Base-by-base conservation (phyloP, 2,113 vertebrate genomes). In the Sus scrofa region DNA sequence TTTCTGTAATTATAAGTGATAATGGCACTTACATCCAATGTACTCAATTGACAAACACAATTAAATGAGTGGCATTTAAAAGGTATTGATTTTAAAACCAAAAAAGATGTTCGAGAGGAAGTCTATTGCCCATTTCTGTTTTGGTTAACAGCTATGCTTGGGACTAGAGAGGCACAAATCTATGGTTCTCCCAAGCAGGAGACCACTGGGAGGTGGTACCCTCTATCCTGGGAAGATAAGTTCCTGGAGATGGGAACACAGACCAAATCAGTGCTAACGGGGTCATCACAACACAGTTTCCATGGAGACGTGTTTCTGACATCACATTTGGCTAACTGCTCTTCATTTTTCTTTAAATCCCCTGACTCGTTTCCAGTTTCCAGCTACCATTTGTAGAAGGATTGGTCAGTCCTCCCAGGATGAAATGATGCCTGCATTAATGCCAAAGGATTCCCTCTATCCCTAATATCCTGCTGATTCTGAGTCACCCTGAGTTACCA, bases 1-100 rank as follows among this genome's bases (percentile, higher is more conserved):
- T 98, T 97, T 79, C 63, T 78, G 97, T 95, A 97, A 98, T 96
- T 98, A 98, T 97, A 98, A 96, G 92, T 91, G 96, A 97, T 96
- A 98, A 98, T 16, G 34, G 11, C 60, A 96, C 8, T 97, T 95
- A 97, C 98, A 97, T 95, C 77, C 74, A 96, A 39, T 70, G 71
- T 82, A 94, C 68, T 78, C 67, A 97, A 95, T 6, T 97, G 96
- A 98, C 96, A 83, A 97, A 97, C 79, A 73, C 91, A 97, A 98
- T 98, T 97, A 97, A 97, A 50, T 91, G 94, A 96, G 73, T 65
- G 27, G 20, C 82, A 44, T 91, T 95, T 3, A 93, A 63, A 74
- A 96, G 96, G 87, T 67, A 94, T 10, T 95, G 94, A 97, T 94
- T 96, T 97, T 91, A 96, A 95, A 96, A 83, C 93, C 85, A 95